Evolutionary conservation across 2,113 vertebrate genomes (phyloP).

Genomic region (Nettapus auritus): DNA sequence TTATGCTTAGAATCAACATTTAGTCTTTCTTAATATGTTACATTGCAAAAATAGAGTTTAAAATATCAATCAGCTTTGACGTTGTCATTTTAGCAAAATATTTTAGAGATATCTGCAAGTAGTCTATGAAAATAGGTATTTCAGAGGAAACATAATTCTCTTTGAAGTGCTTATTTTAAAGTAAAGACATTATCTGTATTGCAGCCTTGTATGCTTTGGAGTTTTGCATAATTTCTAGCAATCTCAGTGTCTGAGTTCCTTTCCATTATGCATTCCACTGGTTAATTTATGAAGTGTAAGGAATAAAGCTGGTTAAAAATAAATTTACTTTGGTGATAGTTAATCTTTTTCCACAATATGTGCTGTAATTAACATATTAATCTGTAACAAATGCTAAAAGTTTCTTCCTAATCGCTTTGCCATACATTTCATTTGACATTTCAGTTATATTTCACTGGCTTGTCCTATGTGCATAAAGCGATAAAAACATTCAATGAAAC

Average conservation of each 20-base stretch:
- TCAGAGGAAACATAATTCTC: constrained; percentile 10
- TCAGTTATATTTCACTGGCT: constrained; percentile 50
- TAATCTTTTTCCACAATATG: constrained; percentile 63
- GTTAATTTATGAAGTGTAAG: constrained; percentile 71
- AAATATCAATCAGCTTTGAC: background rate
- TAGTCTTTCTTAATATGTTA: background rate
- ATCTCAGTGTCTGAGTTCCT: constrained; percentile 8
- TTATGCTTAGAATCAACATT: background rate
- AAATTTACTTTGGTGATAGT: constrained; percentile 70
- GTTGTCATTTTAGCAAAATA: background rate
- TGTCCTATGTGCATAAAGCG: background rate
- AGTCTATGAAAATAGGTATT: background rate
- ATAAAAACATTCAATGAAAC: constrained; percentile 39
- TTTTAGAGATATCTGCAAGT: background rate
- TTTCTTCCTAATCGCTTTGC: constrained; percentile 62
- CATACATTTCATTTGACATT: constrained; percentile 56
- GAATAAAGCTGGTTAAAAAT: constrained; percentile 71
- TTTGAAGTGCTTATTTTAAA: constrained; percentile 50
- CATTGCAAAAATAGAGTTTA: background rate
- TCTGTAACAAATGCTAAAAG: constrained; percentile 66
- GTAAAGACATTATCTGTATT: constrained; percentile 44
- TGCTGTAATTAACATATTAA: constrained; percentile 73
- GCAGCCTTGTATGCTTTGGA: constrained; percentile 10
- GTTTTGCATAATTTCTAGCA: constrained; percentile 64
- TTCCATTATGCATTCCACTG: constrained; percentile 34